Percentiles rank a stretch among this genome's conserved stretches.
These are phyloP conservation scores for Petrophora chlorosata DNA, from an alignment of 2,888 invertebrate species.

Conservation along the genomic window DNA sequence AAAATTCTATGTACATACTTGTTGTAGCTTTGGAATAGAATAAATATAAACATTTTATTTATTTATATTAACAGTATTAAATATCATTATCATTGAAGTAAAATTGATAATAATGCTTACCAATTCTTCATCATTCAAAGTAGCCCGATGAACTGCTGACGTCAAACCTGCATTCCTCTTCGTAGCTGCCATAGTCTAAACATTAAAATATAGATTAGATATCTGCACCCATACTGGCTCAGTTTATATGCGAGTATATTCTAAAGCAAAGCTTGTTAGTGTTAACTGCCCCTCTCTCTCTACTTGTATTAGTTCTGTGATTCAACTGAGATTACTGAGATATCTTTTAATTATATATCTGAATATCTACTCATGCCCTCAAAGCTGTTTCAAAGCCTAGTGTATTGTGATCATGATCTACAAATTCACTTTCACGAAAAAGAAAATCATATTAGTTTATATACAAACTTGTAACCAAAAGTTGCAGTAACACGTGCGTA, in stretches of 20 bases:
- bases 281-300: conserved; percentile 27
- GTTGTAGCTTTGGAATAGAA: too few species aligned
- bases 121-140: conserved; percentile 99
- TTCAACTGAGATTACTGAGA: conserved; percentile 15
- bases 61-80: too few species aligned
- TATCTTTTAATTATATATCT: conserved; percentile 17
- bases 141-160: conserved; percentile 98
- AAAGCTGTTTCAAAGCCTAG: conserved; percentile 61
- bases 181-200: conserved; percentile 99
- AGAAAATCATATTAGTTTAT: conserved; percentile 24
- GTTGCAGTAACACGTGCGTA: conserved; percentile 46
- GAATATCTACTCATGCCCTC: conserved; percentile 57
- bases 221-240: not conserved
- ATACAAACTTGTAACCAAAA: conserved; percentile 25
- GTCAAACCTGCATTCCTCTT: conserved; percentile 98
- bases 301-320: conserved; percentile 23
- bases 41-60: too few species aligned
- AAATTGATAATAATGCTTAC: conserved; percentile 85
- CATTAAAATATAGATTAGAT: conserved; percentile 41
- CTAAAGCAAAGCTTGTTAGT: conserved; percentile 38
- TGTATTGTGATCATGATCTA: conserved; percentile 23
- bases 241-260: too few species aligned
- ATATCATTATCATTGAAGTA: too few species aligned
- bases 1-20: too few species aligned
- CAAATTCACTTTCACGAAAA: conserved; percentile 13